Evolutionary conservation across 1,140 invertebrate genomes (phyloP), one percentile per base, ranked within the genome.

Genomic region (Zaprionus gabonicus): DNA sequence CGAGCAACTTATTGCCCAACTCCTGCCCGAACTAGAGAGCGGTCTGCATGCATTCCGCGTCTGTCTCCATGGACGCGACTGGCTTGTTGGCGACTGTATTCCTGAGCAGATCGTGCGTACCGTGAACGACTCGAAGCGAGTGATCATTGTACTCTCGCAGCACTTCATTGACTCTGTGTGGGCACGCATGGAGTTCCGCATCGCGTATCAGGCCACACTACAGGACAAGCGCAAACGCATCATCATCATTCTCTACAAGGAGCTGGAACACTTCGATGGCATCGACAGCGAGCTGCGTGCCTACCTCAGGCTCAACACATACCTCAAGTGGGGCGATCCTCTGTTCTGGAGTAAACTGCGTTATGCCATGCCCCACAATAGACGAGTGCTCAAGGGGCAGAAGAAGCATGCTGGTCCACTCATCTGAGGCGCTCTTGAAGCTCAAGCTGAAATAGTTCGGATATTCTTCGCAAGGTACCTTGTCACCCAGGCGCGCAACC

Each of bases 281-380:
- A 90, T 98, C 34, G 96, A 97, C 75, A 93, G 95, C 3, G 97
- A 98, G 76, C 92, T 98, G 9, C 94, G 95, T 57, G 94, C 95
- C 0, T 98, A 98, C 81, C 91, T 98, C 1, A 95, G 95, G 17
- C 96, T 96, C 76, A 98, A 98, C 91, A 98, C 97, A 0, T 98
- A 98, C 81, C 94, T 98, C 0, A 95, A 96, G 78, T 97, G 96
- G 95, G 96, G 95, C 3, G 97, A 98, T 85, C 95, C 95, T 1
- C 95, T 95, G 94, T 98, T 98, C 76, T 98, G 97, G 97, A 95
- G 97, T 60, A 97, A 97, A 90, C 91, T 98, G 12, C 93, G 94
- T 44, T 97, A 96, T 77, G 96, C 96, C 4, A 92, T 97, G 91
- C 94, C 93, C 10, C 92, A 91, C 49, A 88, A 85, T 62, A 76